Conservation (phyloP, 2,797 vertebrate species). For the Microchirus variegatus region DNA sequence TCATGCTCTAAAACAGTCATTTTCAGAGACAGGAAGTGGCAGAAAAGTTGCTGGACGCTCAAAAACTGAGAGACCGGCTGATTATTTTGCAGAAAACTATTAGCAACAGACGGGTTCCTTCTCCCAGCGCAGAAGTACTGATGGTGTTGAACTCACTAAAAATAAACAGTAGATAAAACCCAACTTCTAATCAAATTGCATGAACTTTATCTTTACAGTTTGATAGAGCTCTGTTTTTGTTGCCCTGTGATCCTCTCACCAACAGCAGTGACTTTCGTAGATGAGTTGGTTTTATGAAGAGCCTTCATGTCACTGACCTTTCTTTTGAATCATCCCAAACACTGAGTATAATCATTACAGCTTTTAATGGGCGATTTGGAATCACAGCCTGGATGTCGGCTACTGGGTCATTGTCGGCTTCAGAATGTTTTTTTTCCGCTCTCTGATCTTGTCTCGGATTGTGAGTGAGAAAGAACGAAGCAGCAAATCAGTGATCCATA, state of each 20-base stretch:
- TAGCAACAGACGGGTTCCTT: constrained; percentile 33
- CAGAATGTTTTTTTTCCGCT: constrained; percentile 10
- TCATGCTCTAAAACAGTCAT: no score
- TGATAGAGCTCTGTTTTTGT: background rate
- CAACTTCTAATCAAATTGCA: constrained; percentile 18
- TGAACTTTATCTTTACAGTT: constrained; percentile 18
- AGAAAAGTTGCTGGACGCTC: background rate
- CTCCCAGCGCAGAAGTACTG: constrained; percentile 3
- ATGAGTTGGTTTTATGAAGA: constrained; percentile 17
- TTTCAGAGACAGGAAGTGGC: no score
- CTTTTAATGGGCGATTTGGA: constrained; percentile 12
- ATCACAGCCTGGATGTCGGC: constrained; percentile 8
- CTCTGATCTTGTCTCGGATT: constrained; percentile 6
- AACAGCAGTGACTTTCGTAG: constrained; percentile 30
- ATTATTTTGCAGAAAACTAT: constrained; percentile 37
- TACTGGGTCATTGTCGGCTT: background rate
- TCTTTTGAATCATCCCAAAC: constrained; percentile 29
- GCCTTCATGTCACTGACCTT: constrained; percentile 40
- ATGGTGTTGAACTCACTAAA: background rate
- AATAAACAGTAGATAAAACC: constrained; percentile 14
- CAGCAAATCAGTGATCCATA: constrained; percentile 38
- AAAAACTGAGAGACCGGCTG: constrained; percentile 4
- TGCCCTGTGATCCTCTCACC: constrained; percentile 12
- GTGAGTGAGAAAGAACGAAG: constrained; percentile 34
- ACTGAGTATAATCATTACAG: constrained; percentile 29